Base-by-base conservation (phyloP, 2,888 invertebrate genomes). In the Microctonus brassicae region DNA sequence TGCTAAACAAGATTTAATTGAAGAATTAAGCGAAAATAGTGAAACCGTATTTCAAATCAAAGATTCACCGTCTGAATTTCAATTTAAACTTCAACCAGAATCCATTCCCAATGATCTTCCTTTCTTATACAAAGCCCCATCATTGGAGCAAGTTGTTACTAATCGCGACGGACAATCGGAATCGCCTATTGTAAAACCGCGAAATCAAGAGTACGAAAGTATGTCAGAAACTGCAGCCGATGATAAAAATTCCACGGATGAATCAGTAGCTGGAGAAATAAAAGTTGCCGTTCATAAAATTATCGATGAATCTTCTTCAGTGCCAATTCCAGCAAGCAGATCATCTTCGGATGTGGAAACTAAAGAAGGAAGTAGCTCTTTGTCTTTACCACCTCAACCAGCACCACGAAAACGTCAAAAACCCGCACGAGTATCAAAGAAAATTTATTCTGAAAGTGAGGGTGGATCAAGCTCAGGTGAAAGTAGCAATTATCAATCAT, bases 401-500 rank as follows among this genome's bases (percentile, higher is more conserved):
- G 85, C 81, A 1, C 83, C 87, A 0, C 80, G 89, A 81, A 75
- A 86, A 78, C 76, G 89, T 73, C 81, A 88, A 75, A 78, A 89
- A 82, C 80, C 85, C 0, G 70, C 78, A 0, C 80, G 82, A 60
- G 36, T 75, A 55, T 79, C 88, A 2, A 88, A 88, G 1, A 94
- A 94, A 77, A 90, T 94, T 63, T 92, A 93, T 82, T 95, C 95
- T 0, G 93, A 93, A 42, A 92, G 94, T 26, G 96, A 96, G 86
- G 90, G 92, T 2, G 94, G 94, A 88, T 95, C 95, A 0, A 96
- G 96, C 88, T 96, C 95, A 13, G 95, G 96, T 17, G 95, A 95
- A 81, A 96, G 96, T 83, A 87, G 87, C 60, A 94, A 94, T 79
- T 96, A 96, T 83, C 95, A 95, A 75, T 96, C 96, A 75, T 95